Base-by-base conservation (phyloP, 64 coral and sea anemone species). In the Cladopsammia gracilis region DNA sequence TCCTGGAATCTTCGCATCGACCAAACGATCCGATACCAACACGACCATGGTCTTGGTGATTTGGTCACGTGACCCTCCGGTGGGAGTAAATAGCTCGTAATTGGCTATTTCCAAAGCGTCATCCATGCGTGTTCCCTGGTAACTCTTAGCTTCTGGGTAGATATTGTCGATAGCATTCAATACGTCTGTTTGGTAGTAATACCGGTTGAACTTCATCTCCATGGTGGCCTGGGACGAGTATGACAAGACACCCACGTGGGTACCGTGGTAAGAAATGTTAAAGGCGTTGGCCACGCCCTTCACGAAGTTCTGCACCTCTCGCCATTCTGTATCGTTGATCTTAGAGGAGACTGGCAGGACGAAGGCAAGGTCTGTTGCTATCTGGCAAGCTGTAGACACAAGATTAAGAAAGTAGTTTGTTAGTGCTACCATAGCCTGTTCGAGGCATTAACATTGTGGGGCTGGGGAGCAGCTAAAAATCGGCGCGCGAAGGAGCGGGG, bases 311-410 rank as follows among this genome's bases (percentile, higher is more conserved):
- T 98, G 96, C 4, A 98, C 90, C 7, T 98, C 77, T 16, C 86
- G 75, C 96, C 96, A 98, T n/a, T 98, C 96, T 2, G 89, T 98
- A 74, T 98, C 96, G 3, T 98, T 98, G 64, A 98, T 98, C n/a
- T 98, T 90, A 45, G 92, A 94, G 46, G 96, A 98, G 34, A 98
- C 75, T 7, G 96, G 96, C 2, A 98, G 49, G 2, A 93, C 92
- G 61, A 98, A 98, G 10, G 79, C 96, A 1, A 98, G 75, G 88
- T 98, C 96, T 68, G 93, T 71, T n/a, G 96, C 68, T 13, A 86
- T 57, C 14, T 68, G 68, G 67, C 96, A 98, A 25, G 62, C 96
- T 97, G 54, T 82, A 65, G 51, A 75, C 20, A 57, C 24, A 62
- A 48, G 15, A 86, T 0, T 23, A 45, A 72, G 53, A 68, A 62